Percentiles rank a stretch among this genome's conserved stretches.
Conservation (phyloP, 2,113 vertebrate species). For the Chiloscyllium plagiosum region DNA sequence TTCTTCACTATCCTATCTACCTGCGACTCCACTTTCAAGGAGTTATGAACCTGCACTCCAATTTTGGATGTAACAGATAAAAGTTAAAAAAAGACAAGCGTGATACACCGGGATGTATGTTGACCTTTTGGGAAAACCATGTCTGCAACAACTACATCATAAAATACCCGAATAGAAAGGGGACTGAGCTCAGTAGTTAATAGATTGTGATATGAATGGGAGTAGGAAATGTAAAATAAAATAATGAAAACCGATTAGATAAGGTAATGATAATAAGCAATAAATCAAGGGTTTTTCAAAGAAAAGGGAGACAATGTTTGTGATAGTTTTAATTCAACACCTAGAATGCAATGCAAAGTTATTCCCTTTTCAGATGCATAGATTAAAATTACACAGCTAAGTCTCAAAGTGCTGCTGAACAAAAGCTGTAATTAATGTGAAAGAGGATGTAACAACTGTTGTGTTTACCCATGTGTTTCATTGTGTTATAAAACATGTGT, state of each 20-base stretch:
- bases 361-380: neutral
- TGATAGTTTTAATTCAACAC: neutral
- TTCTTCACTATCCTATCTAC: no score
- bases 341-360: neutral
- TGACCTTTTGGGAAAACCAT: neutral
- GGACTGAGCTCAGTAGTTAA: neutral
- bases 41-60: no score
- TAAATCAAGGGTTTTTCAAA: neutral
- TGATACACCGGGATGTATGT: no score
- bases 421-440: neutral
- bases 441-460: neutral
- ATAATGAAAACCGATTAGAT: conserved; percentile 9
- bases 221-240: neutral
- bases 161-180: neutral
- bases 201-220: neutral
- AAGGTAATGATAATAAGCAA: neutral
- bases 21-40: no score
- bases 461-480: neutral
- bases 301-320: neutral
- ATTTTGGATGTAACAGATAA: neutral
- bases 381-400: neutral
- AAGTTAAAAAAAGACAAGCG: neutral
- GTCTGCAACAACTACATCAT: neutral
- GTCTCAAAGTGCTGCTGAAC: neutral
- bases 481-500: neutral